Base-by-base conservation (phyloP, 2,113 vertebrate genomes). In the Echinops telfairi region DNA sequence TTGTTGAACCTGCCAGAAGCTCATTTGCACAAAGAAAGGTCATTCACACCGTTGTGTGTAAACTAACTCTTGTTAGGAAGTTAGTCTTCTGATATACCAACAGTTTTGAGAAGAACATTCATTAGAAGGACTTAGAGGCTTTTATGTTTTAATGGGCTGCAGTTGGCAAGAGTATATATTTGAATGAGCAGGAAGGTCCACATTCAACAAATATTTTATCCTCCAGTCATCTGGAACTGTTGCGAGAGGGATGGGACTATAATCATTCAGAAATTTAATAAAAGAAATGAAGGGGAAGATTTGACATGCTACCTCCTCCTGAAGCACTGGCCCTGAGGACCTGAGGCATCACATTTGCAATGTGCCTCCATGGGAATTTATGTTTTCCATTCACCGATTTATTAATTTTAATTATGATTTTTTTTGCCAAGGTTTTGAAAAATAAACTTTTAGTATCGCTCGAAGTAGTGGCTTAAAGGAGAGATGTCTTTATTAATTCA, bases 371-470 rank as follows among this genome's bases (percentile, higher is more conserved):
- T 75, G 70, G 92, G 96, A 97, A 97, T 77, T 83, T 93, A 95
- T 96, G 95, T 91, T 43, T 76, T 92, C 95, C 96, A 90, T 94
- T 94, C 94, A 94, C 94, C 96, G 97, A 96, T 81, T 33, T 33
- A 33, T 36, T 73, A 17, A 95, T 91, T 64, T 71, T 73, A 33
- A 95, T 91, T 64, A 70, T 23, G 33, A 83, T 97, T 89, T 96
- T 40, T 53, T 14, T 71, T 81, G 92, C 91, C 64, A 94, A 93
- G 66, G 83, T 94, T 98, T 97, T 96, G 84, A 92, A 97, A 98
- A 97, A 97, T 97, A 97, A 98, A 97, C 92, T 97, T 98, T 98
- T 98, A 98, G 98, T 97, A 97, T 97, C 97, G 40, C 40, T 40
- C 40, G 7, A 40, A 40, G 95, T 81, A 95, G 94, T 96, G 93